phyloP scores from a whole-genome alignment of 2,113 vertebrate genomes.

The Colistium nudipinnis region DNA sequence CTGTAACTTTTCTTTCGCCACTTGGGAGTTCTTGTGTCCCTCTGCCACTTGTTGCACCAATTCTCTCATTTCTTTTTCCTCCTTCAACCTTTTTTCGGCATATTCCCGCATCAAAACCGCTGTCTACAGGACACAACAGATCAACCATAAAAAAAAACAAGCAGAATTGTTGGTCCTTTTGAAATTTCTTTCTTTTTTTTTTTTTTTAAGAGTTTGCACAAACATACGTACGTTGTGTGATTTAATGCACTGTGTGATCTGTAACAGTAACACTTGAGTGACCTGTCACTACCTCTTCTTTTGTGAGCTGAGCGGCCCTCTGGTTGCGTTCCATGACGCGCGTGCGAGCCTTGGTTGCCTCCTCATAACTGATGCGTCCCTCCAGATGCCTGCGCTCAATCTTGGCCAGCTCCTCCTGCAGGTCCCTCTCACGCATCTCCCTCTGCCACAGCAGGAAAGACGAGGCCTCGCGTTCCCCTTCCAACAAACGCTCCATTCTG shows the following conservation, averaged over 20 bases:
- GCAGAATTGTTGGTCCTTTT: not conserved
- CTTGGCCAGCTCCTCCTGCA: conserved; percentile 80
- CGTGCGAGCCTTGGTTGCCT: conserved; percentile 83
- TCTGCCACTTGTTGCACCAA: conserved; percentile 86
- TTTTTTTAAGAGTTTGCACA: not conserved
- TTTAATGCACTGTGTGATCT: conserved; percentile 6
- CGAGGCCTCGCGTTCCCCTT: conserved; percentile 83
- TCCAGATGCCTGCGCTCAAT: conserved; percentile 80
- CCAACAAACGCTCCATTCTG: conserved; percentile 76
- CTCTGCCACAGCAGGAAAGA: conserved; percentile 89
- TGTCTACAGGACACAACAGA: conserved; percentile 73
- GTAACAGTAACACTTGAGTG: not conserved
- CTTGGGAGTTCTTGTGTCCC: conserved; percentile 86
- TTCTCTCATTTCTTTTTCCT: conserved; percentile 84
- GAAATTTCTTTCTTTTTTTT: not conserved
- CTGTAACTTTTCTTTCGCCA: conserved; percentile 82
- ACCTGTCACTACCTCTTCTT: conserved; percentile 84
- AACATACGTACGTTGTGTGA: not conserved
- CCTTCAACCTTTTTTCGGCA: conserved; percentile 80
- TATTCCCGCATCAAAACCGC: conserved; percentile 81
- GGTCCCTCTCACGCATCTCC: conserved; percentile 84
- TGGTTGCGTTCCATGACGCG: conserved; percentile 83
- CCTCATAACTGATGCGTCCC: conserved; percentile 85
- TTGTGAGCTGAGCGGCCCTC: conserved; percentile 82
- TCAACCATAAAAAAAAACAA: not conserved